phyloP scores from a whole-genome alignment of 92 coral and sea anemone species.

The Palythoa grandis region DNA sequence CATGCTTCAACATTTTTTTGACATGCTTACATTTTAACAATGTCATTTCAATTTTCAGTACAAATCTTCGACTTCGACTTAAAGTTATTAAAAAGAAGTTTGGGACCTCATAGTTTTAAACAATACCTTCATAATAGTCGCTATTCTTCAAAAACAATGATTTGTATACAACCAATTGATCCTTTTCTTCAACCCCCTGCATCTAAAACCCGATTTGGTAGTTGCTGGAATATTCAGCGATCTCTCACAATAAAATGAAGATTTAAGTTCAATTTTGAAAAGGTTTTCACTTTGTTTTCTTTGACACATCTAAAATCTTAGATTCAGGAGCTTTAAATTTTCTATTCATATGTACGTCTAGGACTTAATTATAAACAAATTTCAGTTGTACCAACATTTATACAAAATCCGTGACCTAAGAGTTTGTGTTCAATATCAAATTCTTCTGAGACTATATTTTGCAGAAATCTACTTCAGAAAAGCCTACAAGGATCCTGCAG shows the following conservation, averaged over 20 bases:
- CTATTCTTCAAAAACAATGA: constrained; percentile 21
- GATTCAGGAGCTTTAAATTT: not conserved
- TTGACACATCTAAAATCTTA: constrained; percentile 3
- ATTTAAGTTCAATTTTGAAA: constrained; percentile 4
- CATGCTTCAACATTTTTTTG: not conserved
- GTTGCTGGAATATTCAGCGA: constrained; percentile 19
- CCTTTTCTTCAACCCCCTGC: constrained; percentile 9
- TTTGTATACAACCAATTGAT: constrained; percentile 11
- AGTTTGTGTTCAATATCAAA: too few relatives aligned
- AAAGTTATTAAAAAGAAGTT: constrained; percentile 1
- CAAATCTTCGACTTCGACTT: not conserved
- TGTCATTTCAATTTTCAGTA: not conserved
- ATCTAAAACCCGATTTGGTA: not conserved
- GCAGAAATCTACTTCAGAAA: too few relatives aligned
- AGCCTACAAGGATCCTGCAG: too few relatives aligned
- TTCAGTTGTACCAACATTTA: too few relatives aligned
- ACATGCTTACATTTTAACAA: not conserved
- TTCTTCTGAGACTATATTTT: too few relatives aligned
- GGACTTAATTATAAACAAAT: not conserved
- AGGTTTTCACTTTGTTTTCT: constrained; percentile 1
- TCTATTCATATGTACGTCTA: not conserved
- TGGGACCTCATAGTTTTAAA: constrained; percentile 12
- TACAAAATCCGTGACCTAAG: too few relatives aligned
- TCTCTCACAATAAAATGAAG: constrained; percentile 11
- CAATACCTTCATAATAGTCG: not conserved